Evolutionary conservation across 2,797 vertebrate genomes (phyloP).

Genomic region (Lacerta bilineata): DNA sequence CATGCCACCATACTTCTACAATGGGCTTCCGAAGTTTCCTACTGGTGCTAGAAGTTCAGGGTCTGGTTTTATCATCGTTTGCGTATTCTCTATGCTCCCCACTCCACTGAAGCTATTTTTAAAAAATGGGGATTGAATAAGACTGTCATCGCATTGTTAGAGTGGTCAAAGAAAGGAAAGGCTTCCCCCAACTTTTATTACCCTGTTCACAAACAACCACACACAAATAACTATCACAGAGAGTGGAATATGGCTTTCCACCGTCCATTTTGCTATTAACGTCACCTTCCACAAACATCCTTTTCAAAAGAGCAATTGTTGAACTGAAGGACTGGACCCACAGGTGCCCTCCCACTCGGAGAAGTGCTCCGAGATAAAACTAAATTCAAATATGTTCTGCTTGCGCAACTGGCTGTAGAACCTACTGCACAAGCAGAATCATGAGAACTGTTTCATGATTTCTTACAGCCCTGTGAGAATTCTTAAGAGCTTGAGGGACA

Average conservation of each 20-base stretch:
- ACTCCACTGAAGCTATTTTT: not conserved
- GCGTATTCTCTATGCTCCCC: not conserved
- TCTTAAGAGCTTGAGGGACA: not conserved
- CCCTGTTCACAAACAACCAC: not conserved
- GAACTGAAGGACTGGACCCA: not conserved
- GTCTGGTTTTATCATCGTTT: not conserved
- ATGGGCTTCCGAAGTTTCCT: not conserved
- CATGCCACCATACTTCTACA: not conserved
- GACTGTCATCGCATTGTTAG: not conserved
- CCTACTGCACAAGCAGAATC: not conserved
- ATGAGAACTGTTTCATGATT: not conserved
- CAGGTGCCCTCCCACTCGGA: not conserved
- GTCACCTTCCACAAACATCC: conserved; percentile 13
- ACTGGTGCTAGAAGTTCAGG: not conserved
- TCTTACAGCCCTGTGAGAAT: not conserved
- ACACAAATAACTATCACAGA: not conserved
- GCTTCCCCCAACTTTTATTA: not conserved
- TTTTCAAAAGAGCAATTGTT: not conserved
- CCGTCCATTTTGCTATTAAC: not conserved
- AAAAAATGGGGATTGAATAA: not conserved
- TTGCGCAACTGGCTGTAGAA: not conserved
- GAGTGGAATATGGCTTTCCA: not conserved
- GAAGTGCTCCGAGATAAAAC: not conserved
- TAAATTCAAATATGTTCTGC: not conserved
- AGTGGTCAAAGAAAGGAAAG: not conserved